These are phyloP conservation scores for Watersipora subatra DNA, from an alignment of 1,140 invertebrate species.

Conservation along the genomic window DNA sequence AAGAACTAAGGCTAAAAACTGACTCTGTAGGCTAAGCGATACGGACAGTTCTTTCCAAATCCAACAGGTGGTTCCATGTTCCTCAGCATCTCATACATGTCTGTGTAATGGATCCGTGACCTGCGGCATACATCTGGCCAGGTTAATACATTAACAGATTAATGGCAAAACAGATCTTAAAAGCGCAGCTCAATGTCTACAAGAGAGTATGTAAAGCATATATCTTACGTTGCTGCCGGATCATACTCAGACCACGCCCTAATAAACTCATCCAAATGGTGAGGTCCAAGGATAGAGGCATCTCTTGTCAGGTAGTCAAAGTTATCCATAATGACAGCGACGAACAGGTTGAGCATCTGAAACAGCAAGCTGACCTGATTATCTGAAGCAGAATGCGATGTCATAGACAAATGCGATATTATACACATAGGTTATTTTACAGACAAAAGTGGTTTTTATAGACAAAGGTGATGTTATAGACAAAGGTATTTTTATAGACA, in stretches of 20 bases:
- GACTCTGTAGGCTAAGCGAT: conserved; percentile 7
- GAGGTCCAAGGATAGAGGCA: conserved; percentile 97
- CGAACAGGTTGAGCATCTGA: conserved; percentile 96
- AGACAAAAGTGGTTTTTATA: too few relatives aligned
- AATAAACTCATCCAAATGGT: conserved; percentile 98
- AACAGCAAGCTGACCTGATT: conserved; percentile 31
- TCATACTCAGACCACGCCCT: conserved; percentile 98
- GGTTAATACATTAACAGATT: too few relatives aligned
- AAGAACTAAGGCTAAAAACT: too few relatives aligned
- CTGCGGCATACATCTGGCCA: too few relatives aligned
- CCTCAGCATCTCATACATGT: conserved; percentile 97
- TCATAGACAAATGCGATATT: too few relatives aligned
- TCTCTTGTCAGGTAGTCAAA: conserved; percentile 98
- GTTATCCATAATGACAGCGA: conserved; percentile 99
- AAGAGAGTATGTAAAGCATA: too few relatives aligned
- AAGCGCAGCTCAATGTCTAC: too few relatives aligned
- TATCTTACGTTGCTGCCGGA: conserved; percentile 67
- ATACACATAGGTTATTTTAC: too few relatives aligned
- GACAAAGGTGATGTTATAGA: too few relatives aligned
- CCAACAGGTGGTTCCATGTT: conserved; percentile 96
- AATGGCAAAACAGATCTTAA: too few relatives aligned
- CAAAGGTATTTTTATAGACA: too few relatives aligned
- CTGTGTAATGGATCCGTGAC: conserved; percentile 71
- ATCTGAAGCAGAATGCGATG: too few relatives aligned
- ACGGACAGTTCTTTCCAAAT: conserved; percentile 71